These are phyloP conservation scores for Pterocles burchelli DNA, from an alignment of 2,113 vertebrate genomes.

Conservation along the genomic window DNA sequence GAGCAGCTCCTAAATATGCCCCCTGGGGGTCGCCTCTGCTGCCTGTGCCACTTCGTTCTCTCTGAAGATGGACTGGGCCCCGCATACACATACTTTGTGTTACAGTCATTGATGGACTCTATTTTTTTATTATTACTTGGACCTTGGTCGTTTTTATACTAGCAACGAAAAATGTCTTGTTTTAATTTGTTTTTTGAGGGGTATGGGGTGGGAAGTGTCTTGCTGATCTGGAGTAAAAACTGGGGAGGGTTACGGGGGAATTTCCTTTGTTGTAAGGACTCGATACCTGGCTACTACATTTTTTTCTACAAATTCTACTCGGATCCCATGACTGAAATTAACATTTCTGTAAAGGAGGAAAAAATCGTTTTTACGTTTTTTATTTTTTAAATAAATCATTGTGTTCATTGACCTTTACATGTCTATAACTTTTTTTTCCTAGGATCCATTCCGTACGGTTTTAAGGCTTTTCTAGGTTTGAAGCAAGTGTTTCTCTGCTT, in stretches of 20 bases:
- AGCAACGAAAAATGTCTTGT: slow-evolving; percentile 78
- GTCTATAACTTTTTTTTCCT: slow-evolving; percentile 83
- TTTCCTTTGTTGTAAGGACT: slow-evolving; percentile 84
- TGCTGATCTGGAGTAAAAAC: slow-evolving; percentile 79
- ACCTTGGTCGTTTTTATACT: slow-evolving; percentile 87
- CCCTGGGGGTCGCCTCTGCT: slow-evolving; percentile 64
- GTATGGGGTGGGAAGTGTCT: slow-evolving; percentile 65
- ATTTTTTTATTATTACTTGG: slow-evolving; percentile 88
- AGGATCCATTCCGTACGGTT: slow-evolving; percentile 75
- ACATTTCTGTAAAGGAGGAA: slow-evolving; percentile 76
- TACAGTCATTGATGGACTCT: slow-evolving; percentile 86
- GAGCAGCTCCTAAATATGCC: slow-evolving; percentile 66
- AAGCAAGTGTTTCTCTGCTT: slow-evolving; percentile 47
- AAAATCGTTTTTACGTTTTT: slow-evolving; percentile 84
- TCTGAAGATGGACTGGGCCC: slow-evolving; percentile 79
- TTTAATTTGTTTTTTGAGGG: slow-evolving; percentile 74
- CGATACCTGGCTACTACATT: slow-evolving; percentile 78
- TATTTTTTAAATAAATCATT: slow-evolving; percentile 88
- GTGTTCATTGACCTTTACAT: slow-evolving; percentile 81
- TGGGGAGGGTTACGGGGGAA: slow-evolving; percentile 65
- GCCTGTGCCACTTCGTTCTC: slow-evolving; percentile 72
- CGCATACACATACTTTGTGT: slow-evolving; percentile 83
- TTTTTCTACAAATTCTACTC: slow-evolving; percentile 82
- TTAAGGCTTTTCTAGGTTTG: slow-evolving; percentile 67
- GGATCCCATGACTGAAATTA: slow-evolving; percentile 80